A percentile compares a stretch with the other conserved stretches of the same genome.
Evolutionary conservation across 2,888 invertebrate genomes (phyloP).

Genomic region (Aspidapion aeneum): DNA sequence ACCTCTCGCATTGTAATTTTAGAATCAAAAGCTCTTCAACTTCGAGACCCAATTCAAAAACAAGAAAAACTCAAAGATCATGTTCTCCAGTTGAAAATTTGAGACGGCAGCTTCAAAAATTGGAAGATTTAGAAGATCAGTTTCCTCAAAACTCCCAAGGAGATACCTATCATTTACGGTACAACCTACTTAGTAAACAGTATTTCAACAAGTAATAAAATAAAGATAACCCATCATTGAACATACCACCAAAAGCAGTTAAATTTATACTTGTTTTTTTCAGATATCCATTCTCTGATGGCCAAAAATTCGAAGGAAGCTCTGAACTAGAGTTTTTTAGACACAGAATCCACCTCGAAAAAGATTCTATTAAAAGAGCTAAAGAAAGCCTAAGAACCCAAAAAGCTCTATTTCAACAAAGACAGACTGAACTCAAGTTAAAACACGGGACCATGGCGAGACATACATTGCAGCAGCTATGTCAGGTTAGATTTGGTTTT

Average conservation of each 20-base stretch:
- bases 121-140: constrained; percentile 80
- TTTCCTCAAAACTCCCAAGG: constrained; percentile 62
- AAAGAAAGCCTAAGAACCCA: constrained; percentile 69
- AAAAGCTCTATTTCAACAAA: constrained; percentile 63
- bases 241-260: too few relatives aligned
- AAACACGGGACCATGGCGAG: constrained; percentile 50
- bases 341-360: constrained; percentile 74
- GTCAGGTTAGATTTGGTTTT: constrained; percentile 51
- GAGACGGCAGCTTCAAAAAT: constrained; percentile 73
- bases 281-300: constrained; percentile 73
- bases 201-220: too few relatives aligned
- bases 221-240: too few relatives aligned
- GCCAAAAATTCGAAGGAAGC: constrained; percentile 48
- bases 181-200: background rate
- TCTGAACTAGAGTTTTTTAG: constrained; percentile 81
- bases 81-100: constrained; percentile 75
- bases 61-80: constrained; percentile 53
- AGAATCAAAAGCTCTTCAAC: constrained; percentile 48
- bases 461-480: constrained; percentile 53
- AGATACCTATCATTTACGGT: constrained; percentile 72
- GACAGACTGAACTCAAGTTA: constrained; percentile 54
- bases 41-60: constrained; percentile 56
- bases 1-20: constrained; percentile 49
- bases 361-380: constrained; percentile 81
- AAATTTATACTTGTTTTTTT: too few relatives aligned